phyloP scores from a whole-genome alignment of 2,113 vertebrate genomes.

The Callipepla squamata region DNA sequence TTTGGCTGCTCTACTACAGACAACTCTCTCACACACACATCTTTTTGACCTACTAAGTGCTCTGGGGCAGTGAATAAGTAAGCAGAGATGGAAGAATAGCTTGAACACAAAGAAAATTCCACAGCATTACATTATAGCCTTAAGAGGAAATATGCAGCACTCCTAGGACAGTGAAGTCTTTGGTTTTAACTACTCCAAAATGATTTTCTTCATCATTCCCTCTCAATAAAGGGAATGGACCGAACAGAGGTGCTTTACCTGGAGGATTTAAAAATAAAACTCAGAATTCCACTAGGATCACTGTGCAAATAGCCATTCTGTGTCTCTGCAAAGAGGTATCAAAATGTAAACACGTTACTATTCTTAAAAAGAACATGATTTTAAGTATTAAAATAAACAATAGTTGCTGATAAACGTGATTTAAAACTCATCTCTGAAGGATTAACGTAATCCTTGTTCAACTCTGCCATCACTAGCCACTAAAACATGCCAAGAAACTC shows the following conservation, averaged over 20 bases:
- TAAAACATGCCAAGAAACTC: neutral
- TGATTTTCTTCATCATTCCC: neutral
- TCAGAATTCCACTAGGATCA: conserved; percentile 14
- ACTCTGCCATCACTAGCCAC: neutral
- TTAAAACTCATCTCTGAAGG: conserved; percentile 21
- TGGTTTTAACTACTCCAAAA: conserved; percentile 49
- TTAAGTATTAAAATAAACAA: conserved; percentile 54
- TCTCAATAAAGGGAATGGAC: neutral
- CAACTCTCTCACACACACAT: neutral
- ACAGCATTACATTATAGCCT: neutral
- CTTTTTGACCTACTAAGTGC: neutral
- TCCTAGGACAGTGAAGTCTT: conserved; percentile 18
- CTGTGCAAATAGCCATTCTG: conserved; percentile 16
- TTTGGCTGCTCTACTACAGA: neutral
- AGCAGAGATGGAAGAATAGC: neutral
- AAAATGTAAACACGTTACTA: conserved; percentile 45
- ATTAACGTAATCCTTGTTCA: conserved; percentile 35
- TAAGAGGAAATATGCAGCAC: neutral
- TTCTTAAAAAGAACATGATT: conserved; percentile 41
- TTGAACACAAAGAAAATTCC: neutral
- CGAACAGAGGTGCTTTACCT: neutral
- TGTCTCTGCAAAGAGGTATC: conserved; percentile 47
- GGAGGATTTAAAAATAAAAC: conserved; percentile 26
- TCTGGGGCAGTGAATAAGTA: neutral
- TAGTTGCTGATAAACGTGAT: conserved; percentile 28